These are phyloP conservation scores for Melanotaenia boesemani DNA, from an alignment of 2,797 vertebrate species.

Conservation along the genomic window DNA sequence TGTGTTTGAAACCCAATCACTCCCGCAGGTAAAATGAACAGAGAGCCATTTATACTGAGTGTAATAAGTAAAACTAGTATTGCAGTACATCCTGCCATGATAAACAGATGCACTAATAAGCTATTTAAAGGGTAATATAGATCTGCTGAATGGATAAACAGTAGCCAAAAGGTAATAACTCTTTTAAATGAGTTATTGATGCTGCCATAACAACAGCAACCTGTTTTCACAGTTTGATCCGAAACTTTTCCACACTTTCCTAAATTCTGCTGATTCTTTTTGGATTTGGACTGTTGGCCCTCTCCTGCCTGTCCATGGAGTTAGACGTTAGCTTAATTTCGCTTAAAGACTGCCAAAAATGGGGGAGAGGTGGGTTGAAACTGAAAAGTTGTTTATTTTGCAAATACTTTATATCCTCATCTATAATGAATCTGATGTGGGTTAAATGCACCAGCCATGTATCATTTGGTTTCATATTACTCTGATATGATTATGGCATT, in stretches of 20 bases:
- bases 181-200: slow-evolving; percentile 40
- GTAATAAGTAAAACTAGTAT: slow-evolving; percentile 21
- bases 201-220: slow-evolving; percentile 17
- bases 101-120: slow-evolving; percentile 40
- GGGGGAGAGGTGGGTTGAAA: too few species aligned
- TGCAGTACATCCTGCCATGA: slow-evolving; percentile 19
- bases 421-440: too few species aligned
- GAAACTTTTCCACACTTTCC: not conserved
- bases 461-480: not conserved
- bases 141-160: slow-evolving; percentile 29
- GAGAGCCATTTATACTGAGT: slow-evolving; percentile 16
- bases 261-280: too few species aligned
- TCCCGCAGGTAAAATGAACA: slow-evolving; percentile 14
- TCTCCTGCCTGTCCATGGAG: too few species aligned
- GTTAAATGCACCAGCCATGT: too few species aligned
- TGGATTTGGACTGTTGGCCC: too few species aligned
- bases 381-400: too few species aligned
- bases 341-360: too few species aligned
- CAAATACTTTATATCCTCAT: too few species aligned
- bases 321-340: too few species aligned
- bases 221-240: slow-evolving; percentile 38
- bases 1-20: slow-evolving; percentile 13
- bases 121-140: slow-evolving; percentile 48
- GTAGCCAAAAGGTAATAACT: slow-evolving; percentile 26
- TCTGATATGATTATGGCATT: not conserved